Base-by-base conservation (phyloP, 2,888 invertebrate species). In the Dinocampus coccinellae region DNA sequence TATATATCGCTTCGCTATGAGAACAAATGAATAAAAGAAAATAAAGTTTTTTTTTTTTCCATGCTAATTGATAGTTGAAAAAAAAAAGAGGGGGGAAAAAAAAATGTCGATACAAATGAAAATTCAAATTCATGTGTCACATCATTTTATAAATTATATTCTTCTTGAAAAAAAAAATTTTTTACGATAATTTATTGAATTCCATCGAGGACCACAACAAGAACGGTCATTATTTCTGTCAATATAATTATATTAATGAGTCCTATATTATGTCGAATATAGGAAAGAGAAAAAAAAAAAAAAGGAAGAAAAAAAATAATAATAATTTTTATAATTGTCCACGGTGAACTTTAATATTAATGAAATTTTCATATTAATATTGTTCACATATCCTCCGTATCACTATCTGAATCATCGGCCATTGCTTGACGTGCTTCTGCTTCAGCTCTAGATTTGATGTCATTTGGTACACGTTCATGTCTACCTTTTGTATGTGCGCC, bases 361-460 rank as follows among this genome's bases (percentile, higher is more conserved):
- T 64, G n/a, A 47, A 16, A 47, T 47, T 47, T 7, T n/a, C 47
- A 61, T 29, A 58, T 34, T 64, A 69, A 72, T 64, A 67, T 69
- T 68, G 57, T 75, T 90, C 89, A 93, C 91, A 93, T 92, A 69
- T 93, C 93, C 74, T 93, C 93, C 20, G 92, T 92, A 79, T 94
- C 95, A 11, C 95, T 95, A 84, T 94, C 94, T 26, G 95, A 95
- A 76, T 96, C 95, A 80, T 96, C 96, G 78, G 94, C 95, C 87
- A 93, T 89, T n/a, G 97, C 94, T 83, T 95, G 94, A 82, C 96
- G 96, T 33, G 98, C 97, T 83, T 92, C 92, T 79, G 92, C 92
- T 84, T 98, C 97, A n/a, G 97, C 96, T 81, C 95, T 95, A 0
- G 91, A 88, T 81, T 92, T 94, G 0, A 95, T 85, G 52, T 91